A percentile compares a stretch with the other conserved stretches of the same genome.
phyloP scores from a whole-genome alignment of 1,140 invertebrate genomes.

The Penaeus chinensis region DNA sequence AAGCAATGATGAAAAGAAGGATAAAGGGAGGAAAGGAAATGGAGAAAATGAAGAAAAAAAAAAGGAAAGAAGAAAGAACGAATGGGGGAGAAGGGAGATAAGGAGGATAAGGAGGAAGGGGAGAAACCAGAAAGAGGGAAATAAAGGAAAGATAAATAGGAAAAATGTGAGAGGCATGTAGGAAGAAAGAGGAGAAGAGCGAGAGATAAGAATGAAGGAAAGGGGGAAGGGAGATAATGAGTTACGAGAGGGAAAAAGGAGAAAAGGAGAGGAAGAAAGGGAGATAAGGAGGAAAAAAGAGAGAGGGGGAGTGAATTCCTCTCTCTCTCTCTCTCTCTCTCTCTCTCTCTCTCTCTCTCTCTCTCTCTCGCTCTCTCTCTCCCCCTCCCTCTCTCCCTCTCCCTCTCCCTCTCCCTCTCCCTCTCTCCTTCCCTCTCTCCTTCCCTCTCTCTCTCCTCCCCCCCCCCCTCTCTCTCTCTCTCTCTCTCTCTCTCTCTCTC shows the following conservation, averaged over 20 bases:
- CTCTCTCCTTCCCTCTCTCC: background rate
- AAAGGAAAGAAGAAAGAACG: background rate
- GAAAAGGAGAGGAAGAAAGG: no score
- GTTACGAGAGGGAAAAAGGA: background rate
- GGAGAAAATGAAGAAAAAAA: background rate
- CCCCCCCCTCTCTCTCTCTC: constrained; percentile 12
- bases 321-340: constrained; percentile 10
- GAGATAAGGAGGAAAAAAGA: no score
- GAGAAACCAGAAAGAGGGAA: no score
- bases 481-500: background rate
- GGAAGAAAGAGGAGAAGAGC: background rate
- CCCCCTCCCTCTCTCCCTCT: background rate
- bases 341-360: no score
- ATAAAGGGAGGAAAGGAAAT: background rate
- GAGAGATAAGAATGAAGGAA: background rate
- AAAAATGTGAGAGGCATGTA: no score
- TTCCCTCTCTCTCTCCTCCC: background rate
- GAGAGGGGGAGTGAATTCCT: background rate
- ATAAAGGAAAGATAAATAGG: background rate
- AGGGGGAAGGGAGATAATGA: background rate
- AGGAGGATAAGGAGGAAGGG: background rate
- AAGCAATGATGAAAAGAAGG: background rate
- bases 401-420: background rate
- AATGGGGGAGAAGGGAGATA: background rate
- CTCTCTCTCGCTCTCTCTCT: background rate